Percentiles rank a stretch among this genome's conserved stretches.
These are phyloP conservation scores for Marisa cornuarietis DNA, from an alignment of 1,140 invertebrate species.

Conservation along the genomic window DNA sequence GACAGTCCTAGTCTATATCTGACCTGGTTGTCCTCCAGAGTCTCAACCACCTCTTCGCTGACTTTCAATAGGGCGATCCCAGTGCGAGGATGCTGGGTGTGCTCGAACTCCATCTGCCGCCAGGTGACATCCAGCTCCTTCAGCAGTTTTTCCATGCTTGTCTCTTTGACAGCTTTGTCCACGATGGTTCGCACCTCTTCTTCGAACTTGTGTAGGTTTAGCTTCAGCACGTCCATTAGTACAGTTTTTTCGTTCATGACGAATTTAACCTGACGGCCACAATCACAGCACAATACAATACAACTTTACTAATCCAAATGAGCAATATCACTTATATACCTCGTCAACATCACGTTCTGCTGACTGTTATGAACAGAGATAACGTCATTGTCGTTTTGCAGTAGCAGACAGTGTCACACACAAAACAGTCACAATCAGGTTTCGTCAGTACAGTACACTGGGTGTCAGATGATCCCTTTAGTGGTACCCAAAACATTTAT, in stretches of 20 bases:
- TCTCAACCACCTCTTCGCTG: constrained; percentile 95
- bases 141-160: constrained; percentile 95
- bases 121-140: constrained; percentile 89
- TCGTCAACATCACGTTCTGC: too few relatives aligned
- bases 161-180: constrained; percentile 96
- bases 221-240: constrained; percentile 85
- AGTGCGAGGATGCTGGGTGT: constrained; percentile 86
- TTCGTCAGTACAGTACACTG: too few relatives aligned
- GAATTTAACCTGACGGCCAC: constrained; percentile 78
- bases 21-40: constrained; percentile 96
- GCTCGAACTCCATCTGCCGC: constrained; percentile 93
- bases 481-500: too few relatives aligned
- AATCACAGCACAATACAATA: too few relatives aligned
- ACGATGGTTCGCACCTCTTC: constrained; percentile 97
- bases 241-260: constrained; percentile 94
- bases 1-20: not conserved
- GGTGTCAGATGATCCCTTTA: too few relatives aligned
- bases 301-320: too few relatives aligned
- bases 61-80: constrained; percentile 83
- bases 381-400: too few relatives aligned
- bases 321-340: too few relatives aligned
- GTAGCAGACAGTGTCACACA: too few relatives aligned
- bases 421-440: too few relatives aligned
- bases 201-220: constrained; percentile 94
- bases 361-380: too few relatives aligned